Percentiles rank a stretch among this genome's conserved stretches.
Evolutionary conservation across 2,113 vertebrate species (phyloP).

Genomic region (Bettongia penicillata): DNA sequence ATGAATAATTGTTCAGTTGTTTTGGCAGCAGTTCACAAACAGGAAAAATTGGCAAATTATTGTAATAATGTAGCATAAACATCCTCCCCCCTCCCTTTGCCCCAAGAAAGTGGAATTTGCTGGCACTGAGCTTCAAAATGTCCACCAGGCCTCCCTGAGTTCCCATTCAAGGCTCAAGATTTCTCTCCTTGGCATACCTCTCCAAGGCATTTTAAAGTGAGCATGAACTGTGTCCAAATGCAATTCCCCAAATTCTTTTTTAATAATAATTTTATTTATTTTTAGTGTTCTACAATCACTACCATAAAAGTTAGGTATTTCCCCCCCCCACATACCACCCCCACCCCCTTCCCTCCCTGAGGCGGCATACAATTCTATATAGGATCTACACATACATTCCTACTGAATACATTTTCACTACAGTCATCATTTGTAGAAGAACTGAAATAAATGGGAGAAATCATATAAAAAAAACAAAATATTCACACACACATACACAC

Average conservation of each 20-base stretch:
- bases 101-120: slow-evolving; percentile 76
- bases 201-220: slow-evolving; percentile 65
- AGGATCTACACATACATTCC: no score
- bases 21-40: slow-evolving; percentile 77
- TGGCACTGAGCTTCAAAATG: slow-evolving; percentile 77
- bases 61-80: slow-evolving; percentile 63
- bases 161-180: slow-evolving; percentile 79
- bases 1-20: slow-evolving; percentile 77
- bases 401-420: no score
- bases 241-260: slow-evolving; percentile 56
- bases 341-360: no score
- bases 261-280: no score
- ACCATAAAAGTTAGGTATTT: no score
- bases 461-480: no score
- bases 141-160: slow-evolving; percentile 71
- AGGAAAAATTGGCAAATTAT: slow-evolving; percentile 78
- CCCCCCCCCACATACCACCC: no score
- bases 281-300: no score
- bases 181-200: slow-evolving; percentile 69
- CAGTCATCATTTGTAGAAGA: no score
- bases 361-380: no score
- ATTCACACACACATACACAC: no score
- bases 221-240: slow-evolving; percentile 51
- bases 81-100: slow-evolving; percentile 60
- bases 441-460: no score